Percentiles rank a stretch among this genome's conserved stretches.
phyloP scores from a whole-genome alignment of 2,113 vertebrate species.

The Pica pica region DNA sequence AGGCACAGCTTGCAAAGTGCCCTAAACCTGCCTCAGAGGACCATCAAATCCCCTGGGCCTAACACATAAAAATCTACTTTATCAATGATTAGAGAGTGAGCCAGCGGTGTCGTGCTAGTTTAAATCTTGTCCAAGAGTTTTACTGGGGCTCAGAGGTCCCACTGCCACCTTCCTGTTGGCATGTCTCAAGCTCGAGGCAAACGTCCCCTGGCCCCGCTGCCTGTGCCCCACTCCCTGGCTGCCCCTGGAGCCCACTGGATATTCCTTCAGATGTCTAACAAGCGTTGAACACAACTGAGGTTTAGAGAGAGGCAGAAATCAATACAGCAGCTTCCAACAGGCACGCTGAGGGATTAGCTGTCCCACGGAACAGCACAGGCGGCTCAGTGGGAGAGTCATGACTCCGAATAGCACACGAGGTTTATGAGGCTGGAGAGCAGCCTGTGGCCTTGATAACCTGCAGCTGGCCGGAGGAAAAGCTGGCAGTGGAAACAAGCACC shows the following conservation, averaged over 20 bases:
- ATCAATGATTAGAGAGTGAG: not conserved
- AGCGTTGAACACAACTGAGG: conserved; percentile 75
- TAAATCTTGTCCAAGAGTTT: not conserved
- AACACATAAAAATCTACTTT: not conserved
- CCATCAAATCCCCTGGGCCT: not conserved
- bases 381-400: conserved; percentile 75
- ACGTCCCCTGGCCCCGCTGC: conserved; percentile 34
- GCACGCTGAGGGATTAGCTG: conserved; percentile 79
- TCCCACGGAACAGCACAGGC: conserved; percentile 74
- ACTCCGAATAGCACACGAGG: conserved; percentile 77
- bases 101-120: not conserved
- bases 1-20: not conserved
- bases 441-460: conserved; percentile 64
- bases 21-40: not conserved
- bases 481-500: conserved; percentile 14
- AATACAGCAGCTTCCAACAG: conserved; percentile 77
- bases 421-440: conserved; percentile 75
- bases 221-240: conserved; percentile 59
- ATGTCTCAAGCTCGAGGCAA: conserved; percentile 23
- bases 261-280: conserved; percentile 81
- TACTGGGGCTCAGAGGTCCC: not conserved
- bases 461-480: conserved; percentile 53
- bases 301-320: conserved; percentile 84
- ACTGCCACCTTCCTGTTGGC: not conserved
- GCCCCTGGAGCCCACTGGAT: conserved; percentile 72